Conservation (phyloP, 1,140 invertebrate genomes). For the Drosophila subobscura region DNA sequence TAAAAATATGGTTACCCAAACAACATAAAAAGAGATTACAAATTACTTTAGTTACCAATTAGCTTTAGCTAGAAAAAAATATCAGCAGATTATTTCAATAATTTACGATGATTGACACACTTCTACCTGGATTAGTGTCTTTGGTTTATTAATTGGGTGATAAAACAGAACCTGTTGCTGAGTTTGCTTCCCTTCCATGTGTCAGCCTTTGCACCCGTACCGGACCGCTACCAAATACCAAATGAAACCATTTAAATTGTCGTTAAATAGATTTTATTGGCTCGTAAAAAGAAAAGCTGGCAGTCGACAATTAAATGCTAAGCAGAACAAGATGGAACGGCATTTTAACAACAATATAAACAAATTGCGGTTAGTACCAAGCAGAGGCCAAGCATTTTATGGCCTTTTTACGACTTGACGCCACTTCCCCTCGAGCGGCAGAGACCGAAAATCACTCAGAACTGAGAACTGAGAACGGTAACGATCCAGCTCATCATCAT, state of each 20-base stretch:
- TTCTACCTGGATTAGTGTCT: no score
- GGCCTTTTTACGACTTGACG: constrained; percentile 83
- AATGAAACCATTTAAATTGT: constrained; percentile 80
- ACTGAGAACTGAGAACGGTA: constrained; percentile 31
- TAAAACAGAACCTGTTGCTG: constrained; percentile 65
- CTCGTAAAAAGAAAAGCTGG: constrained; percentile 71
- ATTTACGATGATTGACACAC: no score
- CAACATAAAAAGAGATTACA: no score
- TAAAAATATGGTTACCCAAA: not conserved
- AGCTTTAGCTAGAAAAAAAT: no score
- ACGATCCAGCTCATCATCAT: constrained; percentile 46
- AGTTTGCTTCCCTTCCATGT: constrained; percentile 4
- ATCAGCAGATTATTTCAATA: no score
- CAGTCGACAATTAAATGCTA: constrained; percentile 77
- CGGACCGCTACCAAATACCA: constrained; percentile 19
- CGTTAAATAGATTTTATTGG: constrained; percentile 81
- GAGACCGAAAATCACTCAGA: constrained; percentile 41
- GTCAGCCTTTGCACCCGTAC: constrained; percentile 8
- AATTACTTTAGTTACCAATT: no score
- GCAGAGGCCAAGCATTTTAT: constrained; percentile 69
- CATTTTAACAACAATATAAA: constrained; percentile 82
- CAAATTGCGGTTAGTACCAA: constrained; percentile 79
- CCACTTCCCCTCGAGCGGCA: constrained; percentile 69
- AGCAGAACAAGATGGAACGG: constrained; percentile 72
- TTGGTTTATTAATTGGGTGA: not conserved